Percentiles rank a stretch among this genome's conserved stretches.
Evolutionary conservation across 2,797 vertebrate species (phyloP).

Genomic region (Hoplostethus atlanticus): DNA sequence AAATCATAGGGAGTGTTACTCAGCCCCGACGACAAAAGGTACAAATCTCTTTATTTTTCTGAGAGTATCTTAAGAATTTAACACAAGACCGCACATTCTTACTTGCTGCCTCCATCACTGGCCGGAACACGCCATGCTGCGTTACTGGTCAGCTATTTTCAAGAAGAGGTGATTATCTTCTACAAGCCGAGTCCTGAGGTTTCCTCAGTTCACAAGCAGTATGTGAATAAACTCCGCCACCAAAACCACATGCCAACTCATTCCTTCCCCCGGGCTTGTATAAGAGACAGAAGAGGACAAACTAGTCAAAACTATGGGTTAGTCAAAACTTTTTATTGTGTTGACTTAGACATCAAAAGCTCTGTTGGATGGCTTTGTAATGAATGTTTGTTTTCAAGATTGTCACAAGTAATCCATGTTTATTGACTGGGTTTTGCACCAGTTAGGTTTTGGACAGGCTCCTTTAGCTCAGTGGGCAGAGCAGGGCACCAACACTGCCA

Average conservation of each 20-base stretch:
- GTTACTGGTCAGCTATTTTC: slow-evolving; percentile 68
- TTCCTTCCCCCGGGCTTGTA: slow-evolving; percentile 21
- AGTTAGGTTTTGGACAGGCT: slow-evolving; percentile 6
- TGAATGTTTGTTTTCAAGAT: slow-evolving; percentile 5
- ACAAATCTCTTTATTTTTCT: too few species aligned
- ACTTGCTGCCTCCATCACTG: slow-evolving; percentile 37
- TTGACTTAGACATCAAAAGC: slow-evolving; percentile 28
- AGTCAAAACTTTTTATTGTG: slow-evolving; percentile 31
- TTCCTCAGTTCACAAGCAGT: slow-evolving; percentile 44
- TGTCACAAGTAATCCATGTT: not conserved
- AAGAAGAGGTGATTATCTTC: slow-evolving; percentile 62
- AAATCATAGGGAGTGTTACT: too few species aligned
- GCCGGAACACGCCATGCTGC: slow-evolving; percentile 30
- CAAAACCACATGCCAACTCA: slow-evolving; percentile 48
- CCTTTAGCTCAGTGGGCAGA: slow-evolving; percentile 2
- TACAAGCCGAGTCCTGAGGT: slow-evolving; percentile 51
- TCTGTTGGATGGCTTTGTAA: not conserved
- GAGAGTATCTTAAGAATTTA: slow-evolving; percentile 20
- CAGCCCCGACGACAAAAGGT: too few species aligned
- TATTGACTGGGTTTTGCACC: not conserved
- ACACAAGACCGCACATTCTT: slow-evolving; percentile 45
- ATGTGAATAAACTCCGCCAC: slow-evolving; percentile 37
- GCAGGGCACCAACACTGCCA: not conserved
- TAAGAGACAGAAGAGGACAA: slow-evolving; percentile 25
- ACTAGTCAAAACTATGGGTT: too few species aligned